Base-by-base conservation (phyloP, 23 tunicate species). In the Aplidium turbinatum region DNA sequence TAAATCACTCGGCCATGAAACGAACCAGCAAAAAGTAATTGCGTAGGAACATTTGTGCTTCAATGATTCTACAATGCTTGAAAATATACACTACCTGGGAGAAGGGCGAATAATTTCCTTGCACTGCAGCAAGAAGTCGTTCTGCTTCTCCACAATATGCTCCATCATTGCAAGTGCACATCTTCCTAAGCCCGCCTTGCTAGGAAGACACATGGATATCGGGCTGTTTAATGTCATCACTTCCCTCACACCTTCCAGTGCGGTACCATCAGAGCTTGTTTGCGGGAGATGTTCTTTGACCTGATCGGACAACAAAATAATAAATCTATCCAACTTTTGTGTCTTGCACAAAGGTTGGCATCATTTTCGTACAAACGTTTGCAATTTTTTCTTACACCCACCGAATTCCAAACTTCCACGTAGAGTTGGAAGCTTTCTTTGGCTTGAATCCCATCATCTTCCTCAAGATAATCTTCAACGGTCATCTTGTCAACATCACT, bases 161-260 rank as follows among this genome's bases (percentile, higher is more conserved):
- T 81, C 72, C 4, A 65, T 31, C 31, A 81, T 21, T 5, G 45
- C 20, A 32, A 51, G 35, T 4, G 87, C 87, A 58, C 72, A 73
- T 63, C 68, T 27, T 6, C 88, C 88, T 2, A 33, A 11, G 27
- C 81, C 88, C n/a, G 35, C 70, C 24, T 23, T 47, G 46, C 81
- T 82, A 13, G 88, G 88, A 42, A 82, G 34, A 27, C 46, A 50
- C 64, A 62, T 64, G 6, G 80, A 40, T 1, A 81, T 36, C 35
- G 88, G 88, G 30, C 81, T 82, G 35, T 63, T 3, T 35, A 82
- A 55, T 31, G 46, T 61, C 32, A 82, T 47, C 11, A 45, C 81
- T 22, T 21, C 35, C 33, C 16, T 4, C 2, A 39, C 20, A 28
- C 47, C 57, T 46, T 46, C 38, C 28, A 46, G 18, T 3, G 35